Evolutionary conservation across 2,888 invertebrate genomes (phyloP).

Genomic region (Drosophila anomelani): DNA sequence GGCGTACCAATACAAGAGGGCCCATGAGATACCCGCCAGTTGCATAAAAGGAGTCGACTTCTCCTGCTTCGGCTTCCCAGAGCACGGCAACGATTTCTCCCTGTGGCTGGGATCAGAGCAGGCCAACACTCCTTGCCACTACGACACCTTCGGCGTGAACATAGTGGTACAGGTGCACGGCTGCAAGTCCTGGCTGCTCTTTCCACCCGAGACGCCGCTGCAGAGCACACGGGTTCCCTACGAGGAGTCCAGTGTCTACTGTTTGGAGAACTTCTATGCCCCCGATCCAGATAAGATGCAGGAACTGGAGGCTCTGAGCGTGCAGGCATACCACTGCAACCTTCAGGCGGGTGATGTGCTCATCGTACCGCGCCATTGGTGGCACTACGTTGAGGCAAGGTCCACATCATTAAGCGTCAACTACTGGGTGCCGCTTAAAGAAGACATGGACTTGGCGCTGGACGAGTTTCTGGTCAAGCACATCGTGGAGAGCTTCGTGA

Average conservation of each 20-base stretch:
- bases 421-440: conserved; percentile 89
- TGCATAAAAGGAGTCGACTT: conserved; percentile 86
- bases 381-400: conserved; percentile 97
- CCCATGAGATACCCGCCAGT: conserved; percentile 65
- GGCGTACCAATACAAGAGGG: conserved; percentile 80
- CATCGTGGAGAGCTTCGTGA: conserved; percentile 87
- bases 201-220: conserved; percentile 91
- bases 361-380: conserved; percentile 96
- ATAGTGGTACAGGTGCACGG: conserved; percentile 95
- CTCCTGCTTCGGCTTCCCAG: conserved; percentile 89
- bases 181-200: conserved; percentile 96
- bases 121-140: conserved; percentile 97
- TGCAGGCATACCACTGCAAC: conserved; percentile 86
- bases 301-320: conserved; percentile 47
- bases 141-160: conserved; percentile 97
- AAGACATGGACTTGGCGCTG: conserved; percentile 79
- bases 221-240: conserved; percentile 95
- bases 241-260: conserved; percentile 98
- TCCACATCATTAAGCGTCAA: conserved; percentile 89
- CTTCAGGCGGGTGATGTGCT: conserved; percentile 94
- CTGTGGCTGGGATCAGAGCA: conserved; percentile 95
- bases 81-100: conserved; percentile 90
- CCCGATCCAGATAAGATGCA: conserved; percentile 84
- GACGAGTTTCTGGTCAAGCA: conserved; percentile 89
- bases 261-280: conserved; percentile 91